Evolutionary conservation across 2,888 invertebrate species (phyloP), one percentile per base, ranked within the genome.

Genomic region (Caenorhabditis sulstoni): DNA sequence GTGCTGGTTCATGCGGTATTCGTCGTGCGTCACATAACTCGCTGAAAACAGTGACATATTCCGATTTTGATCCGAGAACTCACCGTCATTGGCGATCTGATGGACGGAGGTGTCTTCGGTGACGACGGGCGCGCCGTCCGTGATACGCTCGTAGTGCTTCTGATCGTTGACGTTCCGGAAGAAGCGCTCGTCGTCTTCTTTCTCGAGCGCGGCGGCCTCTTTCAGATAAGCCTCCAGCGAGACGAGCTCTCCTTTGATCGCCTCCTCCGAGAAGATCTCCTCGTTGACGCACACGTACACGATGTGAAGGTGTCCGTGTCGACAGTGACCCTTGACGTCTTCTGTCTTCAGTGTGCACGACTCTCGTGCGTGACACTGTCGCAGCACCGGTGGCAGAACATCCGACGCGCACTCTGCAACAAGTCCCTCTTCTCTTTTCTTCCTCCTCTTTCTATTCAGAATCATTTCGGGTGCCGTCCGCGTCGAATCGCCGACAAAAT

Each of bases 361-460:
- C 37, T 89, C 89, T 35, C 89, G 88, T 3, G 91, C 91, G 77
- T 92, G 91, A 78, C 92, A 92, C n/a, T 79, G 76, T 44, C 83
- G 81, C 62, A 91, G 87, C 11, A 90, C 77, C 59, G 82, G 73
- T 3, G 85, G 82, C 14, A 90, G 82, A n/a, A 88, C 90, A 59
- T 90, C 88, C 1, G 77, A 61, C 1, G 82, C 68, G 70, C 89
- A 89, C 52, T 88, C 88, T 90, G 79, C 23, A 87, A 66, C 20
- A 20, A 12, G 16, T n/a, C 18, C 57, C 18, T 9, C 18, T 39
- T 29, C 8, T 18, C 3, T 14, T 29, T 8, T n/a, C n/a, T n/a
- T n/a, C n/a, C n/a, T n/a, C n/a, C n/a, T n/a, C n/a, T n/a, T n/a
- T n/a, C n/a, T n/a, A n/a, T n/a, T n/a, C n/a, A n/a, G n/a, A n/a